Percentiles rank a stretch among this genome's conserved stretches.
phyloP scores from a whole-genome alignment of 30 jellyfish, hydroid and myxozoan species.

The Rhopilema esculentum region DNA sequence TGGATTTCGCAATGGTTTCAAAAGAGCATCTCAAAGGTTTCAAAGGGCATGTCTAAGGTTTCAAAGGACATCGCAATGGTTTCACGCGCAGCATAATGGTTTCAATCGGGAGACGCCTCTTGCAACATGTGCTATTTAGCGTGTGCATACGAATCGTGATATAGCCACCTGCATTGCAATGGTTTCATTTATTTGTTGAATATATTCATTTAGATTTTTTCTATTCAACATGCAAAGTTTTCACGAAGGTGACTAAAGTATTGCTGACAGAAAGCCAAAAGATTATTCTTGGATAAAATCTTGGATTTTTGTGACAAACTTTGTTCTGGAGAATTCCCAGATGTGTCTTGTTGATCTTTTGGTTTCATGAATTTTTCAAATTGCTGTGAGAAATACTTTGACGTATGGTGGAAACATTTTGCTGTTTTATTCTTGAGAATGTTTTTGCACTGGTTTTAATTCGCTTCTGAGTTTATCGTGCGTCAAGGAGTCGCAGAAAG shows the following conservation, averaged over 20 bases:
- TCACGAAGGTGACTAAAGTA: too few species aligned
- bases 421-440: too few species aligned
- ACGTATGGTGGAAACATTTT: too few species aligned
- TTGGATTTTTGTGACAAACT: too few species aligned
- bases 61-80: neutral
- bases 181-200: neutral
- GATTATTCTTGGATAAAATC: too few species aligned
- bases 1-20: neutral
- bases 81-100: neutral
- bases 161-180: constrained; percentile 13
- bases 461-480: neutral
- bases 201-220: neutral
- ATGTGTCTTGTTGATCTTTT: too few species aligned
- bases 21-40: neutral
- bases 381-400: too few species aligned
- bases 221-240: neutral
- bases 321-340: too few species aligned
- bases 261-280: too few species aligned
- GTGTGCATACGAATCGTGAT: neutral
- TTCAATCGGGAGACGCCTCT: neutral
- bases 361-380: too few species aligned
- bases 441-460: too few species aligned
- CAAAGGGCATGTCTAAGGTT: too few species aligned
- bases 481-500: neutral
- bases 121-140: neutral